Evolutionary conservation across 1,140 invertebrate genomes (phyloP).

Genomic region (Plectus sambesii): DNA sequence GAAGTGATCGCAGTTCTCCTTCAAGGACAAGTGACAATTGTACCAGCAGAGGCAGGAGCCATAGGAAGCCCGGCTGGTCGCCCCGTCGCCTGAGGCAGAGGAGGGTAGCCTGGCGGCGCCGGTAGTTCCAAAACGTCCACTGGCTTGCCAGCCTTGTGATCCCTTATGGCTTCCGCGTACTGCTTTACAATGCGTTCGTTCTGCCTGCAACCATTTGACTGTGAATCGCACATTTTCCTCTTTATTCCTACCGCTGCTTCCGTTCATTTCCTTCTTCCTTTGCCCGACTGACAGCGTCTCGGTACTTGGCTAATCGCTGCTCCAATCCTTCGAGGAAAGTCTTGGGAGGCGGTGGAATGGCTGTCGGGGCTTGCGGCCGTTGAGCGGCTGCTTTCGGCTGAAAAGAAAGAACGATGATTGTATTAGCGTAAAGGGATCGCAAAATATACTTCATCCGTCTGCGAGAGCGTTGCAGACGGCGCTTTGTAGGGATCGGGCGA

Average conservation of each 20-base stretch:
- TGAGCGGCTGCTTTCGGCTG: conserved; percentile 1
- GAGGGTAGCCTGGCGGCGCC: conserved; percentile 61
- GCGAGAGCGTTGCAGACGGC: neutral
- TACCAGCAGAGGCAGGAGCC: conserved; percentile 1
- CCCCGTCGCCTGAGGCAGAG: conserved; percentile 13
- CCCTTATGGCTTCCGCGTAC: conserved; percentile 75
- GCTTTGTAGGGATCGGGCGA: conserved; percentile 18
- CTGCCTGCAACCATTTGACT: conserved; percentile 12
- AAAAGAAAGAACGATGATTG: conserved; percentile 13
- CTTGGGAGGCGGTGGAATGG: conserved; percentile 48
- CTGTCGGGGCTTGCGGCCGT: neutral
- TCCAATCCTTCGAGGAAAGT: conserved; percentile 66
- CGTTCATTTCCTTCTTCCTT: conserved; percentile 64
- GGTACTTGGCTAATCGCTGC: conserved; percentile 69
- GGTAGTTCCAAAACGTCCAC: conserved; percentile 72
- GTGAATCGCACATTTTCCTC: conserved; percentile 60
- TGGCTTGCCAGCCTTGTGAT: conserved; percentile 62
- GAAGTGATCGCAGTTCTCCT: too few relatives aligned
- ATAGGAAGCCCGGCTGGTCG: neutral
- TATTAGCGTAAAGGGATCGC: conserved; percentile 14
- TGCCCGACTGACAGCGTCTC: conserved; percentile 57
- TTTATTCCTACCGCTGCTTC: conserved; percentile 71
- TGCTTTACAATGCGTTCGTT: conserved; percentile 51
- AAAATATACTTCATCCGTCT: conserved; percentile 4
- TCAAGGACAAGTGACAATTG: neutral